A percentile compares a stretch with the other conserved stretches of the same genome.
These are phyloP conservation scores for Stegophylla sp. DNA, from an alignment of 2,888 invertebrate species.

Conservation along the genomic window DNA sequence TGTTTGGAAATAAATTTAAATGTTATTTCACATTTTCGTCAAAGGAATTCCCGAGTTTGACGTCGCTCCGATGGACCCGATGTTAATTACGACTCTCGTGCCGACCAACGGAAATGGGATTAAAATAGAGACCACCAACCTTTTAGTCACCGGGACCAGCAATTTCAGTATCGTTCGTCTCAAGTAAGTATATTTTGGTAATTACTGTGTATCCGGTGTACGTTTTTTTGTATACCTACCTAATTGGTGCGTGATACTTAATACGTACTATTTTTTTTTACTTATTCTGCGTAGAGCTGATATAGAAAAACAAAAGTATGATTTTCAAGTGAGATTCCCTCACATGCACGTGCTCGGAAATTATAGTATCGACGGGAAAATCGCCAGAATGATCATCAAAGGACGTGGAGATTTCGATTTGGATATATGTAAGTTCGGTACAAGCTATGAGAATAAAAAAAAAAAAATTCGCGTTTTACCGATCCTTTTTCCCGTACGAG, in stretches of 20 bases:
- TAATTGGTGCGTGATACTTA: neutral
- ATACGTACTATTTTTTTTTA: neutral
- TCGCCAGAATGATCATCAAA: constrained; percentile 69
- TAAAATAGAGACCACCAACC: constrained; percentile 68
- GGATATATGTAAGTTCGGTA: constrained; percentile 70
- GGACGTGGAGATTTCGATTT: constrained; percentile 70
- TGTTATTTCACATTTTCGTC: neutral
- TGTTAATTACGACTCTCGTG: constrained; percentile 68
- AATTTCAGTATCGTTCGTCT: constrained; percentile 68
- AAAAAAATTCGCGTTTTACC: too few relatives aligned
- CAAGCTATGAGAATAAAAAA: too few relatives aligned
- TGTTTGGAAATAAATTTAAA: too few relatives aligned
- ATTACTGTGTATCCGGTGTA: neutral
- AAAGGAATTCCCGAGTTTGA: constrained; percentile 70
- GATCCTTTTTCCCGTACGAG: neutral
- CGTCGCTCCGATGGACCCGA: constrained; percentile 73
- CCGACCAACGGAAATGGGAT: constrained; percentile 67
- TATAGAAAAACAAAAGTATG: constrained; percentile 60
- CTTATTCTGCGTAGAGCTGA: constrained; percentile 42
- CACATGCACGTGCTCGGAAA: constrained; percentile 69
- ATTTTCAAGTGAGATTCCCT: constrained; percentile 68
- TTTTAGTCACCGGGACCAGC: constrained; percentile 72
- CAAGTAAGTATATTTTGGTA: neutral
- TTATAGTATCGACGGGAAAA: constrained; percentile 69
- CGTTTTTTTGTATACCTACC: neutral